These are phyloP conservation scores for Eilema sororculum DNA, from an alignment of 2,888 invertebrate species.

Conservation along the genomic window DNA sequence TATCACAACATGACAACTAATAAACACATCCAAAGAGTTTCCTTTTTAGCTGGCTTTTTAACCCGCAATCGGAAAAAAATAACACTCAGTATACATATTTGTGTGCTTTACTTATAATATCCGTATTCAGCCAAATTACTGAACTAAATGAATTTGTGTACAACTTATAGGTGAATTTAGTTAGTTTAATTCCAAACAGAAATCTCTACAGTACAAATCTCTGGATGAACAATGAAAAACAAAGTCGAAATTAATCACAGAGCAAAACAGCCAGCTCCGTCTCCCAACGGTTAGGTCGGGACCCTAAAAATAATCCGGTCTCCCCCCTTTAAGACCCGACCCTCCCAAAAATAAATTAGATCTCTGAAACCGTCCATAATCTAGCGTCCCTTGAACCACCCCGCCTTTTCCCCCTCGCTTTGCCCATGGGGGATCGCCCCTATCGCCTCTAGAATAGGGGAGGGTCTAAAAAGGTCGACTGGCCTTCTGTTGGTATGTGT, in stretches of 20 bases:
- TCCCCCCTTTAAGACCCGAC: constrained; percentile 55
- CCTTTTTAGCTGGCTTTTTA: too few species aligned
- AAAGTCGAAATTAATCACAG: constrained; percentile 15
- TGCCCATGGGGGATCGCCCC: constrained; percentile 74
- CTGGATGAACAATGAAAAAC: constrained; percentile 3
- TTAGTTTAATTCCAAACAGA: neutral
- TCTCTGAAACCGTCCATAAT: constrained; percentile 67
- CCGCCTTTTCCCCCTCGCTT: constrained; percentile 63
- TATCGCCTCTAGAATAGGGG: constrained; percentile 65
- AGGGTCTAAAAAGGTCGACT: constrained; percentile 72
- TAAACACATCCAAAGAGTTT: too few species aligned
- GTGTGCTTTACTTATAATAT: too few species aligned
- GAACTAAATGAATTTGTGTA: neutral
- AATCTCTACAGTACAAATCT: neutral
- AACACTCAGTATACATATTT: neutral
- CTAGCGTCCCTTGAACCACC: constrained; percentile 60
- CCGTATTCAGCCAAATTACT: neutral
- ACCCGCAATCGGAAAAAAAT: neutral
- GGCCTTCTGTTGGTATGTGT: constrained; percentile 52
- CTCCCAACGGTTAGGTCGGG: constrained; percentile 43
- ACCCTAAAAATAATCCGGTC: constrained; percentile 54
- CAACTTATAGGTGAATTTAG: neutral
- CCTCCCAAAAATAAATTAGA: constrained; percentile 77
- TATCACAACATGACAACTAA: too few species aligned
- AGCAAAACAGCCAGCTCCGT: constrained; percentile 27